Base-by-base conservation (phyloP, 2,888 invertebrate genomes). In the Ptilodon capucinus region DNA sequence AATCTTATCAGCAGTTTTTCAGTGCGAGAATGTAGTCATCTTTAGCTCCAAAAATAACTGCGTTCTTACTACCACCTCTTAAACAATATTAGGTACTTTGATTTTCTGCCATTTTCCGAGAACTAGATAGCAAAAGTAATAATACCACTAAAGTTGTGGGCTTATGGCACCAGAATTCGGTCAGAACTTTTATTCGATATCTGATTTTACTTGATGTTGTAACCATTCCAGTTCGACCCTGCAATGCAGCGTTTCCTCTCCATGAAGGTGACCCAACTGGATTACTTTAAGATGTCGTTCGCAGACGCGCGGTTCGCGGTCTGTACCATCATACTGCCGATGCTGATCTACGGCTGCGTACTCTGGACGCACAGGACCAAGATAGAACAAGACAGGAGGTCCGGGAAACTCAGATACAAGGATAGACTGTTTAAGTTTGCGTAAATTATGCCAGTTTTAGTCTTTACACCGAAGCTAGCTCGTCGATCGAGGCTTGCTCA, bases 161-260 rank as follows among this genome's bases (percentile, higher is more conserved):
- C n/a, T n/a, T n/a, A n/a, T n/a, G n/a, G n/a, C n/a, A n/a, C n/a
- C n/a, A n/a, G n/a, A n/a, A n/a, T n/a, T n/a, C n/a, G n/a, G n/a
- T n/a, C n/a, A n/a, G n/a, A n/a, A n/a, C n/a, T n/a, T n/a, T n/a
- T n/a, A n/a, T n/a, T n/a, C n/a, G n/a, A 0, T 23, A 23, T 9
- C 8, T 23, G 8, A 5, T 8, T 6, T 7, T 23, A 23, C 7
- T 23, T 5, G 6, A 11, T 30, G 2, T 4, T 30, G n/a, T 13
- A 23, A 32, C 9, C 11, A 13, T 46, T 35, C 39, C 85, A 97
- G 97, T 95, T 97, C 80, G 97, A 97, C 83, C 84, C 93, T 11
- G 95, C 94, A 5, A 62, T 96, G 0, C 94, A 95, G 68, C 92
- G 96, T 17, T 96, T 92, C 71, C 81, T 93, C 61, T 92, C 97